phyloP scores from a whole-genome alignment of 1,140 invertebrate genomes.

The Formica selysi region DNA sequence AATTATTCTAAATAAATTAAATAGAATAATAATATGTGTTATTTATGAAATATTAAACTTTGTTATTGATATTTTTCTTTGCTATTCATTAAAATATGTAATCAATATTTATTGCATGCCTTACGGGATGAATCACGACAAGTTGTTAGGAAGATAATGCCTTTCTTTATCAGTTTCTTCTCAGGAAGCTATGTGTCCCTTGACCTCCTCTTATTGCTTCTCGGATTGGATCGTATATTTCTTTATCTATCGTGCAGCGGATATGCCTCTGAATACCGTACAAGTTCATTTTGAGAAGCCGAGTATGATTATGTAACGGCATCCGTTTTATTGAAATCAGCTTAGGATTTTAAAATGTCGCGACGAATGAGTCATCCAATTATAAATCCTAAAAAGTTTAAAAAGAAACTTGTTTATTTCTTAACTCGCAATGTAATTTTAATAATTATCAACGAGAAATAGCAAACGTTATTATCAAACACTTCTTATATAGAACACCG shows the following conservation, averaged over 20 bases:
- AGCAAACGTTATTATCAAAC: neutral
- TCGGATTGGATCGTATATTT: conserved; percentile 28
- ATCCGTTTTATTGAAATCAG: neutral
- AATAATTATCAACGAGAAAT: neutral
- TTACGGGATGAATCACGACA: conserved; percentile 16
- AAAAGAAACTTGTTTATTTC: no score
- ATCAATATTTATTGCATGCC: neutral
- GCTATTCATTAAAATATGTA: neutral
- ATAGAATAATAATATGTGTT: neutral
- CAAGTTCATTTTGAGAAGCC: conserved; percentile 31
- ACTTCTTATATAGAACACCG: neutral
- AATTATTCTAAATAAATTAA: conserved; percentile 11
- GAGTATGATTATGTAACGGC: conserved; percentile 1
- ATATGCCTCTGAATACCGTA: neutral
- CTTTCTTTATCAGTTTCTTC: conserved; percentile 39
- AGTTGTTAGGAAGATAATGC: conserved; percentile 23
- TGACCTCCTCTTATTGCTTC: conserved; percentile 38
- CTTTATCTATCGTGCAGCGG: conserved; percentile 32
- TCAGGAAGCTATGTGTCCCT: conserved; percentile 20
- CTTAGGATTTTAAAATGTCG: neutral
- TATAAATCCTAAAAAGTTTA: neutral
- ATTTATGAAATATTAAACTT: conserved; percentile 10
- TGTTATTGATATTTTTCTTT: neutral
- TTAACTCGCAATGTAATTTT: no score
- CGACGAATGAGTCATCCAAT: conserved; percentile 14